These are phyloP conservation scores for Candoia aspera DNA, from an alignment of 2,113 vertebrate species.

Conservation along the genomic window DNA sequence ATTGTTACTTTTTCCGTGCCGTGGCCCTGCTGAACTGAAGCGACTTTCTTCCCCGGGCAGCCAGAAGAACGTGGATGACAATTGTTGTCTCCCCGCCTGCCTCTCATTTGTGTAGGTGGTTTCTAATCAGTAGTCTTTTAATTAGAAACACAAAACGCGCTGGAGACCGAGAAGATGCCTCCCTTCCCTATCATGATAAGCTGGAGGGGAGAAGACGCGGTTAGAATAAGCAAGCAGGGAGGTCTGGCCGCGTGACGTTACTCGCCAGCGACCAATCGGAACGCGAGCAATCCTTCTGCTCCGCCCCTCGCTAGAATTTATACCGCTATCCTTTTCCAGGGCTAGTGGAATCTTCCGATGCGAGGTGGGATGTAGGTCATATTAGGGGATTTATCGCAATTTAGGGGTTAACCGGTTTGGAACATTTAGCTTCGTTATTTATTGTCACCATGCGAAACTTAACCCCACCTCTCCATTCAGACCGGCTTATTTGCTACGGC, in stretches of 20 bases:
- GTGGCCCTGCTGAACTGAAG: too few relatives aligned
- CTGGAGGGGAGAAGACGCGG: background rate
- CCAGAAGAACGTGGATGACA: background rate
- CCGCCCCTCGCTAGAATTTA: background rate
- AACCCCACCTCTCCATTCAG: background rate
- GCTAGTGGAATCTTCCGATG: background rate
- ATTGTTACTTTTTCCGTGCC: background rate
- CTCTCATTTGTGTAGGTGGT: background rate
- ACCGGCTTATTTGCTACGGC: background rate
- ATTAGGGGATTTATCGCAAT: background rate
- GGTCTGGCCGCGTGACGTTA: background rate
- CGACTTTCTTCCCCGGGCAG: background rate
- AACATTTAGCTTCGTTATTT: background rate
- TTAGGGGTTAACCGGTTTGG: background rate
- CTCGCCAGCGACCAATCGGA: background rate
- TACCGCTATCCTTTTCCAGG: background rate
- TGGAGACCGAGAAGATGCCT: background rate
- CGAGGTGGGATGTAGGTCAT: background rate
- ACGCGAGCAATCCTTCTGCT: background rate
- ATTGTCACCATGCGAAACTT: background rate
- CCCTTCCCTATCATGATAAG: background rate
- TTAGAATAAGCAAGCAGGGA: background rate
- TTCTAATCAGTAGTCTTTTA: constrained; percentile 8
- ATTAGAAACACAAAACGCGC: background rate
- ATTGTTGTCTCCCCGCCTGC: background rate